Evolutionary conservation across 30 jellyfish, hydroid and myxozoan species (phyloP).

Genomic region (Aurelia sp.): DNA sequence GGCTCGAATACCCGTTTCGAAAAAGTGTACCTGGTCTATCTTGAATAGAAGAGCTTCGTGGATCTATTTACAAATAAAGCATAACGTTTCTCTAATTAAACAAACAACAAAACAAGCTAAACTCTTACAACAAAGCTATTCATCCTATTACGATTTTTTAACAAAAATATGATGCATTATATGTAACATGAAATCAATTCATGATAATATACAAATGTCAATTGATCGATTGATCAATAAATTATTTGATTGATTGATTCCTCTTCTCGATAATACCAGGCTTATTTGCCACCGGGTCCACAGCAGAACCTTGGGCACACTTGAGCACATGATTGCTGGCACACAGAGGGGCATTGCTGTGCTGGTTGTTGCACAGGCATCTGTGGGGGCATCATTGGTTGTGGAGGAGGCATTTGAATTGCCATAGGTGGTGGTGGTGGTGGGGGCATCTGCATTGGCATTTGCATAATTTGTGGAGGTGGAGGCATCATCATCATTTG

Average conservation of each 20-base stretch:
- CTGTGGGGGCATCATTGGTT: constrained; percentile 2
- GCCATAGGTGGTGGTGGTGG: constrained; percentile 64
- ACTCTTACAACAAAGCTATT: too few relatives aligned
- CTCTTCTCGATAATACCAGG: not conserved
- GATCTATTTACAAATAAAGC: too few relatives aligned
- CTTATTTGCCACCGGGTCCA: constrained; percentile 77
- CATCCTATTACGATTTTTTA: too few relatives aligned
- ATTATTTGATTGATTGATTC: too few relatives aligned
- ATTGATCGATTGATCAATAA: not conserved
- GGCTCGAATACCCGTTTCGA: too few relatives aligned
- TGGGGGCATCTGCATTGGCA: constrained; percentile 63
- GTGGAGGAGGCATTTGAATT: constrained; percentile 2
- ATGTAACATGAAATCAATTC: too few relatives aligned
- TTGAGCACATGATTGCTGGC: constrained; percentile 76
- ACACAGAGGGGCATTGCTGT: constrained; percentile 53
- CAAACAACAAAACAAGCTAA: too few relatives aligned
- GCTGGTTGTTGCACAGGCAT: constrained; percentile 7
- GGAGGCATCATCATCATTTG: constrained; percentile 60
- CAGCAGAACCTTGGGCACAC: constrained; percentile 82
- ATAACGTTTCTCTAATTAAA: too few relatives aligned
- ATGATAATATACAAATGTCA: not conserved
- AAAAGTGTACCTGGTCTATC: too few relatives aligned
- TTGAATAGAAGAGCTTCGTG: too few relatives aligned
- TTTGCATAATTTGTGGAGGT: constrained; percentile 52
- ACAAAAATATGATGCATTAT: too few relatives aligned